These are phyloP conservation scores for Ephestia elutella DNA, from an alignment of 1,140 invertebrate species.

Conservation along the genomic window DNA sequence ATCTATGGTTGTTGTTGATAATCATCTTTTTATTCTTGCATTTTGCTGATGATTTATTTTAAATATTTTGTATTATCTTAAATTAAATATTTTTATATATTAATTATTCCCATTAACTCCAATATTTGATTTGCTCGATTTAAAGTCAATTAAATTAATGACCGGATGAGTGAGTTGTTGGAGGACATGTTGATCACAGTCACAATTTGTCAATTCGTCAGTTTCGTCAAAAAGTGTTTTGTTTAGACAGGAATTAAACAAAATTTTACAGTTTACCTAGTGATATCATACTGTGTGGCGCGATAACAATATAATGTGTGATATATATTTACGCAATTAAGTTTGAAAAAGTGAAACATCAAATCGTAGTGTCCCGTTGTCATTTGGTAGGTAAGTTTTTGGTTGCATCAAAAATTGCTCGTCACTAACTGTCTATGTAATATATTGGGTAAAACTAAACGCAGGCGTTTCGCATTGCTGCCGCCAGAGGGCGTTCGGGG, in stretches of 20 bases:
- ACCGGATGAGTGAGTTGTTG: conserved; percentile 60
- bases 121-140: background rate
- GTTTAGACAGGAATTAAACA: conserved; percentile 62
- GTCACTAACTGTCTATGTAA: conserved; percentile 53
- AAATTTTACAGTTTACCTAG: conserved; percentile 59
- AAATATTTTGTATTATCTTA: background rate
- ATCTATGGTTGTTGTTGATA: no score
- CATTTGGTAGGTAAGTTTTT: conserved; percentile 69
- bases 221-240: conserved; percentile 70
- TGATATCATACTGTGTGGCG: conserved; percentile 53
- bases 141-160: conserved; percentile 15
- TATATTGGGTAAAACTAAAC: no score
- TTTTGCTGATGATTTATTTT: background rate
- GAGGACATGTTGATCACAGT: conserved; percentile 70
- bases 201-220: conserved; percentile 70
- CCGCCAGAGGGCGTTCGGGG: no score
- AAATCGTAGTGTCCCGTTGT: conserved; percentile 33
- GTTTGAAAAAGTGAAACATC: conserved; percentile 41
- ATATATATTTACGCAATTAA: conserved; percentile 57
- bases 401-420: conserved; percentile 54
- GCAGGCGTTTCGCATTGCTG: no score
- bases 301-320: conserved; percentile 60
- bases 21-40: background rate
- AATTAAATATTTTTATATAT: background rate
- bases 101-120: background rate